These are phyloP conservation scores for Etia nguti DNA, from an alignment of 2,113 vertebrate species.

Conservation along the genomic window DNA sequence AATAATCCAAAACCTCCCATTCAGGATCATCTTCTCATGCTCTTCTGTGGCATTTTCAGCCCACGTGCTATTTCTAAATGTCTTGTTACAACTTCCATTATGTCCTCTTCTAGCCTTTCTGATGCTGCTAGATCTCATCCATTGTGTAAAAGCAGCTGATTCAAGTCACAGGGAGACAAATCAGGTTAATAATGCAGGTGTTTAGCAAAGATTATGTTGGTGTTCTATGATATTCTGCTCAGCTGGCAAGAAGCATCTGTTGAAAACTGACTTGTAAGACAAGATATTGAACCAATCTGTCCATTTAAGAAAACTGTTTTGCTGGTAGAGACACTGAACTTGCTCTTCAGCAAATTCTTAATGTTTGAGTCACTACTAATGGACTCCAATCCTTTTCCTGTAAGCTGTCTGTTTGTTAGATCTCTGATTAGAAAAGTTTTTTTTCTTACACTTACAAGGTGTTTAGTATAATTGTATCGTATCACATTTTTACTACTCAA, in stretches of 20 bases:
- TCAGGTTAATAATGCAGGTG: neutral
- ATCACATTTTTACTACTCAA: accelerated
- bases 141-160: neutral
- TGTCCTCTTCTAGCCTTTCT: accelerated
- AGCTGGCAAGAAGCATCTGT: neutral
- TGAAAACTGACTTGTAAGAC: neutral
- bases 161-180: neutral
- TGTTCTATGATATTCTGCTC: accelerated
- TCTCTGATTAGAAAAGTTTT: neutral
- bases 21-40: neutral
- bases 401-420: neutral
- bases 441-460: neutral
- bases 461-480: neutral
- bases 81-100: neutral
- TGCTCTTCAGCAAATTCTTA: neutral
- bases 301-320: neutral
- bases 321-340: accelerated
- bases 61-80: accelerated
- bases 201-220: accelerated
- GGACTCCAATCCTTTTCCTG: neutral
- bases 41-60: neutral
- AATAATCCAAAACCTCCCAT: neutral
- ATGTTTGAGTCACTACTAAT: neutral
- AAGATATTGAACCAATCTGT: neutral
- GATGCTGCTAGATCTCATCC: neutral